Conservation (phyloP, 2,113 vertebrate genomes). For the Noturus placidus region DNA sequence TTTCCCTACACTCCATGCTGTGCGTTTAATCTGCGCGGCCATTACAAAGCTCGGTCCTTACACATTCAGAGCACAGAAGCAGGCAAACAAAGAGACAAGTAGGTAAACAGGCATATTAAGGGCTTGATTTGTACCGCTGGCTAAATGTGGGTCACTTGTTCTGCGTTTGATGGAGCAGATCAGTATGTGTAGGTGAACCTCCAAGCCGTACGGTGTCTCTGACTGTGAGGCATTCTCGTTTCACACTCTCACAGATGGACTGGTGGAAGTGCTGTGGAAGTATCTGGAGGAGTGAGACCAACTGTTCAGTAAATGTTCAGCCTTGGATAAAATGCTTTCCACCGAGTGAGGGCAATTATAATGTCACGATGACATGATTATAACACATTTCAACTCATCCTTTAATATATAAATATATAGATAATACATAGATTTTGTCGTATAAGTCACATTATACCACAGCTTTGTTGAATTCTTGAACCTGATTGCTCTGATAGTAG, state of each 20-base stretch:
- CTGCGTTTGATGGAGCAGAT: background rate
- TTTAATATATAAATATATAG: no score
- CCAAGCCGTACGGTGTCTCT: background rate
- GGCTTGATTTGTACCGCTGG: background rate
- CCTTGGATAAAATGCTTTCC: background rate
- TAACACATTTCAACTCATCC: background rate
- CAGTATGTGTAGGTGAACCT: background rate
- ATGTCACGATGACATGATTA: conserved; percentile 23
- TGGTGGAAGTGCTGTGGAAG: conserved; percentile 33
- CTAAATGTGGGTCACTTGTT: background rate
- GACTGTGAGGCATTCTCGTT: conserved; percentile 20
- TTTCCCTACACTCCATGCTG: conserved; percentile 32
- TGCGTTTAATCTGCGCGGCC: conserved; percentile 9
- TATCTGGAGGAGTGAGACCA: conserved; percentile 38
- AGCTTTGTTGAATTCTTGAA: no score
- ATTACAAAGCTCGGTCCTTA: background rate
- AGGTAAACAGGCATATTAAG: conserved; percentile 26
- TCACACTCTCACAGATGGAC: conserved; percentile 32
- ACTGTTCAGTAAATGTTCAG: conserved; percentile 43
- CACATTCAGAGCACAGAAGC: conserved; percentile 4
- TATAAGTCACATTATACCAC: background rate
- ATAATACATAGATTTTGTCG: background rate
- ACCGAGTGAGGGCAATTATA: background rate
- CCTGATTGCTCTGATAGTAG: no score
- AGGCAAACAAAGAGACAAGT: conserved; percentile 4